These are phyloP conservation scores for Napeogenes sylphis DNA, from an alignment of 2,888 invertebrate species.

Conservation along the genomic window DNA sequence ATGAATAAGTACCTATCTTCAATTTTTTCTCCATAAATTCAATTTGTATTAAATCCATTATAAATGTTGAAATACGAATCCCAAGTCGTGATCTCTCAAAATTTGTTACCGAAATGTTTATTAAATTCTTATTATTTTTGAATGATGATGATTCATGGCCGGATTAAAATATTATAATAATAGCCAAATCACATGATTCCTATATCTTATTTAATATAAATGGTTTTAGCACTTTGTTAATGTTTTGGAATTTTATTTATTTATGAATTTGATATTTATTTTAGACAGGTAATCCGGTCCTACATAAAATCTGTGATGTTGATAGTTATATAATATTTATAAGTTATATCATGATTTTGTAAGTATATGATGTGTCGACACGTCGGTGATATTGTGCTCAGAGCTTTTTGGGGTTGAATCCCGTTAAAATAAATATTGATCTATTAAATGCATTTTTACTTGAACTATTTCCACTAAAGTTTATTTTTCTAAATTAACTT, in stretches of 20 bases:
- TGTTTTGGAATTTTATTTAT: neutral
- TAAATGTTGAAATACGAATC: neutral
- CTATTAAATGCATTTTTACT: constrained; percentile 33
- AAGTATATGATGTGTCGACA: constrained; percentile 48
- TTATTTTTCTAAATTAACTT: too few relatives aligned
- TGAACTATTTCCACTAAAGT: neutral
- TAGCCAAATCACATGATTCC: constrained; percentile 14
- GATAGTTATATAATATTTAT: constrained; percentile 48
- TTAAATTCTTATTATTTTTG: constrained; percentile 15
- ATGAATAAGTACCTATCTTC: constrained; percentile 37
- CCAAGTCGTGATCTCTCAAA: constrained; percentile 35
- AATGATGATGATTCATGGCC: constrained; percentile 28
- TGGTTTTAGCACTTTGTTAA: constrained; percentile 4
- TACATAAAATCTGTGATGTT: constrained; percentile 64
- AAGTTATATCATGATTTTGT: constrained; percentile 46
- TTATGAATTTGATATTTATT: constrained; percentile 3
- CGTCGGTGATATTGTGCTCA: constrained; percentile 69
- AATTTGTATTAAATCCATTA: neutral
- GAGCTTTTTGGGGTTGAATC: constrained; percentile 51
- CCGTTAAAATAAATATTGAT: constrained; percentile 46
- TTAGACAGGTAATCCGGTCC: constrained; percentile 27
- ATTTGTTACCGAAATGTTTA: constrained; percentile 41
- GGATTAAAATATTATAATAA: constrained; percentile 34
- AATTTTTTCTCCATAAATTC: constrained; percentile 1
- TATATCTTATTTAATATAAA: constrained; percentile 26